Percentiles rank a stretch among this genome's conserved stretches.
Evolutionary conservation across 1,140 invertebrate species (phyloP).

Genomic region (Leguminivora glycinivorella): DNA sequence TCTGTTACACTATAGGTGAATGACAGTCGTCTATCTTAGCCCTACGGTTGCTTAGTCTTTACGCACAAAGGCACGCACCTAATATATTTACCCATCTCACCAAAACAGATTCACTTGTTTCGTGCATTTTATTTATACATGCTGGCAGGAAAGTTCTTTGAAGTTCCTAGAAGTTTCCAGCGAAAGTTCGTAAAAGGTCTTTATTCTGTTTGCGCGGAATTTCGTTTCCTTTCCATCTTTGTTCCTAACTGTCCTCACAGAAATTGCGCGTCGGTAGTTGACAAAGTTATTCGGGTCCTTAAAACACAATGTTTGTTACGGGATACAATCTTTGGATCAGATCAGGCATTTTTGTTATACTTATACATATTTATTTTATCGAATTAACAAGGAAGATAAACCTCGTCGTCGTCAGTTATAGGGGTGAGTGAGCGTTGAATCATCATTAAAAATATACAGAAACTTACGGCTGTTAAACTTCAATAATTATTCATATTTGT

Average conservation of each 20-base stretch:
- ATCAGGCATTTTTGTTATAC: no score
- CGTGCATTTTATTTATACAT: constrained; percentile 37
- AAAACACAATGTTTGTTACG: constrained; percentile 40
- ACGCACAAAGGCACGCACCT: background rate
- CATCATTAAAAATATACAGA: background rate
- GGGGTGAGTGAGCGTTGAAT: background rate
- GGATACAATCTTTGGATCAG: constrained; percentile 32
- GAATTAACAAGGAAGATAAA: background rate
- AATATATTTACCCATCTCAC: constrained; percentile 12
- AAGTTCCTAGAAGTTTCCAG: constrained; percentile 40
- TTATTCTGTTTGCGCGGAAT: constrained; percentile 49
- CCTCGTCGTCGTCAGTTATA: background rate
- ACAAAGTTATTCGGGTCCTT: constrained; percentile 41
- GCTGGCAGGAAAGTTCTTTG: constrained; percentile 39
- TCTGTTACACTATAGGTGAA: background rate
- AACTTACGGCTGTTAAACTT: background rate
- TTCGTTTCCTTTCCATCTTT: constrained; percentile 43
- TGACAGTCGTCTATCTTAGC: no score
- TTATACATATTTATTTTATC: constrained; percentile 1
- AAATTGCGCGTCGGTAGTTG: constrained; percentile 40
- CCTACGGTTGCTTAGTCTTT: no score
- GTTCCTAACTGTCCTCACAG: constrained; percentile 36
- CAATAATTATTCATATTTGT: background rate
- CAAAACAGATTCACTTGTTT: constrained; percentile 35
- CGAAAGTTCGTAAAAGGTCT: constrained; percentile 49